Conservation (phyloP, 2,888 invertebrate species). For the Xestobium rufovillosum region DNA sequence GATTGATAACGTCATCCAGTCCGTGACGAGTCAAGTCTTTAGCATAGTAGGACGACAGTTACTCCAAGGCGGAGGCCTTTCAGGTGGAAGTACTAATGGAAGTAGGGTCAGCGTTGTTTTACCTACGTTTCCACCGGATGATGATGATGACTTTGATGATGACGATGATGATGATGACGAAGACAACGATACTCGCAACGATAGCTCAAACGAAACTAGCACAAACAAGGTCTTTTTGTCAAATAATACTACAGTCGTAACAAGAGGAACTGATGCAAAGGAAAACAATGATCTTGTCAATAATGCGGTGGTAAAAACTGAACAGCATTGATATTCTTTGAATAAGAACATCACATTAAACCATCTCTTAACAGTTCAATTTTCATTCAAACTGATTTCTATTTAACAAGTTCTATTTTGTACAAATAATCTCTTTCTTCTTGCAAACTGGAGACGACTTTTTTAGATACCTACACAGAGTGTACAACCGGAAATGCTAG, state of each 20-base stretch:
- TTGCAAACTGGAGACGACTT: too few relatives aligned
- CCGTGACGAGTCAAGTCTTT: constrained; percentile 63
- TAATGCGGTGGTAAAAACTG: too few relatives aligned
- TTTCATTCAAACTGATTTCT: too few relatives aligned
- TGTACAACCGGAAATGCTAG: too few relatives aligned
- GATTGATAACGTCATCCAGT: constrained; percentile 70
- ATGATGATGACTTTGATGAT: constrained; percentile 54
- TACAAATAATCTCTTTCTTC: too few relatives aligned
- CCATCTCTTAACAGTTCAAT: too few relatives aligned
- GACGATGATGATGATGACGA: constrained; percentile 34
- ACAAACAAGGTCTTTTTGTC: neutral
- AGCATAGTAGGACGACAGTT: constrained; percentile 69
- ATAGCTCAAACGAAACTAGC: constrained; percentile 20
- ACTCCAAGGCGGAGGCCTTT: constrained; percentile 53
- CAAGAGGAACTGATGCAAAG: neutral
- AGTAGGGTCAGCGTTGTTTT: constrained; percentile 55
- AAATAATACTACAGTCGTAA: neutral
- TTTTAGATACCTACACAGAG: too few relatives aligned
- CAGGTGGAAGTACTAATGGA: constrained; percentile 45
- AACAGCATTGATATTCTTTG: too few relatives aligned
- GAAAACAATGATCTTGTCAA: too few relatives aligned
- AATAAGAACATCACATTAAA: too few relatives aligned
- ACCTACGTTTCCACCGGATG: constrained; percentile 61
- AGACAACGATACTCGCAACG: constrained; percentile 17
- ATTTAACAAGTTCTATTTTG: too few relatives aligned